phyloP scores from a whole-genome alignment of 1,140 invertebrate genomes.

The Polyergus mexicanus region DNA sequence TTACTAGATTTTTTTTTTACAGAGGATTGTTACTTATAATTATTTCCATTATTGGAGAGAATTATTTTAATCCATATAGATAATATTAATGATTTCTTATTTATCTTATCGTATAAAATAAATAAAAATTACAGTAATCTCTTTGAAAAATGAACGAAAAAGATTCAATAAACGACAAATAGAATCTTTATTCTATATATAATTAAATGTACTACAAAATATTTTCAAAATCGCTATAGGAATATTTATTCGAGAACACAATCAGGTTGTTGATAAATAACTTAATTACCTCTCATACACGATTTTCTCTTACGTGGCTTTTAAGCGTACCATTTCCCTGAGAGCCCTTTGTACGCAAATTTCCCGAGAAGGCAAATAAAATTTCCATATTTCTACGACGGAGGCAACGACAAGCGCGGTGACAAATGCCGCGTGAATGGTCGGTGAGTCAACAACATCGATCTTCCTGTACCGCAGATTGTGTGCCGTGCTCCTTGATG shows the following conservation, averaged over 20 bases:
- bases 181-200: neutral
- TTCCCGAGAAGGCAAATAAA: constrained; percentile 27
- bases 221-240: neutral
- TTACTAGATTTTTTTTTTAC: neutral
- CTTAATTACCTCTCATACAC: neutral
- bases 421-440: constrained; percentile 53
- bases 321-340: neutral
- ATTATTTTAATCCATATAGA: neutral
- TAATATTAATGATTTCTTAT: neutral
- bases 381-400: constrained; percentile 32
- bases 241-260: neutral
- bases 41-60: neutral
- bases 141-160: neutral
- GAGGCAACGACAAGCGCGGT: constrained; percentile 33
- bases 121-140: neutral
- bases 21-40: neutral
- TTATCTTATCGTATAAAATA: neutral
- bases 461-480: constrained; percentile 49
- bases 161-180: neutral
- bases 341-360: neutral
- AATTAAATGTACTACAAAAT: neutral
- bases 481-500: constrained; percentile 3
- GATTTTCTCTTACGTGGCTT: neutral
- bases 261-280: constrained; percentile 15
- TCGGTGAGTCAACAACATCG: constrained; percentile 56